Percentiles rank a stretch among this genome's conserved stretches.
Evolutionary conservation across 2,113 vertebrate species (phyloP).

Genomic region (Ovis canadensis): DNA sequence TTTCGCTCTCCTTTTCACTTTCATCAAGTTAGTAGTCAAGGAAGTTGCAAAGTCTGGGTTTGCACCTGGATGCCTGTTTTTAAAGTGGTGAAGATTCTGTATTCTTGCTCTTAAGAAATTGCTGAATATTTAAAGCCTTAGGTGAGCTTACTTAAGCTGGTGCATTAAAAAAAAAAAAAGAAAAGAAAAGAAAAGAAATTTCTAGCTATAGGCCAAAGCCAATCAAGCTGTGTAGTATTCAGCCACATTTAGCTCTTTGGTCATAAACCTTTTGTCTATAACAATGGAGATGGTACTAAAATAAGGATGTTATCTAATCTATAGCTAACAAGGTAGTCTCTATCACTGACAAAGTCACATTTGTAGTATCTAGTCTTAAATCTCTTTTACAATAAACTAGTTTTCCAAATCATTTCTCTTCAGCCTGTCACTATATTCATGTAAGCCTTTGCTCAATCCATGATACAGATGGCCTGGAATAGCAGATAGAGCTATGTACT

Average conservation of each 20-base stretch:
- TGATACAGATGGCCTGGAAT: too few species aligned
- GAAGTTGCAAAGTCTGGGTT: background rate
- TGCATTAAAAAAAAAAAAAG: background rate
- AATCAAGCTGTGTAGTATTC: background rate
- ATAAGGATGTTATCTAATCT: background rate
- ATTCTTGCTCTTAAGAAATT: background rate
- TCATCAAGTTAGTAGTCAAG: background rate
- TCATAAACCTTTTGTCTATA: background rate
- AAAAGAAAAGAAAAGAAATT: background rate
- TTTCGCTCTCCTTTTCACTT: background rate
- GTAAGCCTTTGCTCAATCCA: background rate
- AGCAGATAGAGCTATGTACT: background rate
- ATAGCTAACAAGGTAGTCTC: background rate
- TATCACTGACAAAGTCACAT: background rate
- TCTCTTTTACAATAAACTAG: background rate
- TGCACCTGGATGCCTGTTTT: background rate
- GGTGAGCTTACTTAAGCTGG: background rate
- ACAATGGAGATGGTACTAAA: background rate
- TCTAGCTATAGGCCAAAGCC: background rate
- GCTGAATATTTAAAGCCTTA: background rate
- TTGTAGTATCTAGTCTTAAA: background rate
- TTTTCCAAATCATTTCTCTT: background rate
- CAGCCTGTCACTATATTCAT: background rate
- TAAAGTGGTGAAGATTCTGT: background rate
- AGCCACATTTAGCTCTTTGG: background rate